These are phyloP conservation scores for Rhadinocentrus ornatus DNA, from an alignment of 2,797 vertebrate genomes.

Conservation along the genomic window DNA sequence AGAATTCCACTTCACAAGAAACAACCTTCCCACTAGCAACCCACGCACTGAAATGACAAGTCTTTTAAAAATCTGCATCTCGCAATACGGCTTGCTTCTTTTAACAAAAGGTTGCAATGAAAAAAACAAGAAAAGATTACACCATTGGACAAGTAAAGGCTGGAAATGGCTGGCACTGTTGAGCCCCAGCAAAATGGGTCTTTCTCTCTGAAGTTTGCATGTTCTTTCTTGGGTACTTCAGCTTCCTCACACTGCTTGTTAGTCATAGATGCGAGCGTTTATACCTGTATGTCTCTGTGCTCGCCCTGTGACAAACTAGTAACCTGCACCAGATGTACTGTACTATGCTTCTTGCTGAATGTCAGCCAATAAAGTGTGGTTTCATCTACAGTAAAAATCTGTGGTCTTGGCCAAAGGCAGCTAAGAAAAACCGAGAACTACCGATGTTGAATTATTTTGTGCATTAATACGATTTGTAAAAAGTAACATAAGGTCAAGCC, in stretches of 20 bases:
- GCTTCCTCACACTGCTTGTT: neutral
- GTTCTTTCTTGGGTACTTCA: neutral
- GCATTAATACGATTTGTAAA: conserved; percentile 14
- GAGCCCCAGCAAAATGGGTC: neutral
- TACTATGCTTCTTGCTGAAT: neutral
- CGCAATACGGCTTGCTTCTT: neutral
- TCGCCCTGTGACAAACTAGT: neutral
- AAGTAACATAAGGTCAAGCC: neutral
- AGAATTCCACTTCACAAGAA: neutral
- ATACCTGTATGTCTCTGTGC: neutral
- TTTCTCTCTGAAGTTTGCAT: neutral
- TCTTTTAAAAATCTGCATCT: neutral
- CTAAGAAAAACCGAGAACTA: conserved; percentile 2
- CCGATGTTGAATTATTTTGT: conserved; percentile 10
- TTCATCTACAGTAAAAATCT: neutral
- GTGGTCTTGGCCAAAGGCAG: conserved; percentile 1
- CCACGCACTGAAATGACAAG: neutral
- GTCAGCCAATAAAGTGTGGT: neutral
- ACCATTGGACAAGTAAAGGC: neutral
- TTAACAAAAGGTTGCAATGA: too few relatives aligned
- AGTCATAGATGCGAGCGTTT: neutral
- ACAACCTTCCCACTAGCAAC: neutral
- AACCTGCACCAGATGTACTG: neutral
- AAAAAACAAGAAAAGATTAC: too few relatives aligned
- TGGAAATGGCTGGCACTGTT: neutral